phyloP scores from a whole-genome alignment of 2,888 invertebrate genomes.

The Netelia melanura region DNA sequence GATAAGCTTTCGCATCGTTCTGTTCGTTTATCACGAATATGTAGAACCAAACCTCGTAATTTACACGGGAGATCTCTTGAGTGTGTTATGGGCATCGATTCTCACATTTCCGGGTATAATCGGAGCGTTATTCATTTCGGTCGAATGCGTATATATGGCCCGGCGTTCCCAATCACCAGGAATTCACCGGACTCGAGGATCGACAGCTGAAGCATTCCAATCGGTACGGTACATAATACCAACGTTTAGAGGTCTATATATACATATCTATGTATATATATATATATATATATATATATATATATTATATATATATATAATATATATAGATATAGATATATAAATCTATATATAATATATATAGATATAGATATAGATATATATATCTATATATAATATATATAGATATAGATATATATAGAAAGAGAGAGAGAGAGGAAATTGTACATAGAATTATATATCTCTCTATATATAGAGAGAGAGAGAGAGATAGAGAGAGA shows the following conservation, averaged over 20 bases:
- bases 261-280: too few relatives aligned
- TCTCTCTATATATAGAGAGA: too few relatives aligned
- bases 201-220: conserved; percentile 75
- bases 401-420: too few relatives aligned
- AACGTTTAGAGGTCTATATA: not conserved
- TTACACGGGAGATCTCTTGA: conserved; percentile 10
- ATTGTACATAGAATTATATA: too few relatives aligned
- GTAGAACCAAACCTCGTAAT: not conserved
- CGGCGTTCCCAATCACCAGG: conserved; percentile 31
- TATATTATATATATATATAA: too few relatives aligned
- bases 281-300: too few relatives aligned
- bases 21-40: not conserved
- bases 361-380: too few relatives aligned
- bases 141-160: not conserved
- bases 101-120: conserved; percentile 32
- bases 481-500: too few relatives aligned
- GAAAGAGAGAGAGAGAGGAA: too few relatives aligned
- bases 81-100: conserved; percentile 14
- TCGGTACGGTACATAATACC: conserved; percentile 18
- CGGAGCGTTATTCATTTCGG: conserved; percentile 11
- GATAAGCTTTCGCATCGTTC: not conserved
- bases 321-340: too few relatives aligned
- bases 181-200: conserved; percentile 69
- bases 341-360: too few relatives aligned
- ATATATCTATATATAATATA: too few relatives aligned